Conservation (phyloP, 1,140 invertebrate genomes). For the Diabrotica undecimpunctata region DNA sequence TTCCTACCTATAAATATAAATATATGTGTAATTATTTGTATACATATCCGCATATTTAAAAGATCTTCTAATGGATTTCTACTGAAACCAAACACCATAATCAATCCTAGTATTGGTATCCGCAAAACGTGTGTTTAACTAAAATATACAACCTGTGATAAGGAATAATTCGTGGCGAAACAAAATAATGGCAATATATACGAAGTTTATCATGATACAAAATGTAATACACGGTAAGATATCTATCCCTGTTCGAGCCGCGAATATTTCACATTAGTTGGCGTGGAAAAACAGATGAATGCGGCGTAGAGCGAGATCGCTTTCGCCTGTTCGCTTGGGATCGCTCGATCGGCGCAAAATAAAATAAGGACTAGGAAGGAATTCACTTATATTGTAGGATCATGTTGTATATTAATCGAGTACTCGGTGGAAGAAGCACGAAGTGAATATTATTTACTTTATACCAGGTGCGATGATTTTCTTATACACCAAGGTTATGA, state of each 20-base stretch:
- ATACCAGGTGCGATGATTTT: not conserved
- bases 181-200: constrained; percentile 20
- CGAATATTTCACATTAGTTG: constrained; percentile 22
- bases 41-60: no score
- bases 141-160: constrained; percentile 4
- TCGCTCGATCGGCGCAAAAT: constrained; percentile 2
- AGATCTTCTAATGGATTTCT: no score
- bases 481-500: no score
- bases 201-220: constrained; percentile 20
- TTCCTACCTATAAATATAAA: no score
- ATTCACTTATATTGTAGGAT: constrained; percentile 22
- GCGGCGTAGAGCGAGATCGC: not conserved
- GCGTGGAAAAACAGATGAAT: constrained; percentile 11
- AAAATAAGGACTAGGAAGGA: constrained; percentile 22
- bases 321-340: not conserved
- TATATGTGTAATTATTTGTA: no score
- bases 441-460: constrained; percentile 22
- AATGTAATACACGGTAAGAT: constrained; percentile 21
- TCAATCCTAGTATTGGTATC: not conserved
- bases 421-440: constrained; percentile 17
- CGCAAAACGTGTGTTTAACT: not conserved
- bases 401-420: constrained; percentile 25
- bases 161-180: constrained; percentile 4
- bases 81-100: no score
- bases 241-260: constrained; percentile 10